Conservation (phyloP, 2,888 invertebrate species). For the Aromia moschata region DNA sequence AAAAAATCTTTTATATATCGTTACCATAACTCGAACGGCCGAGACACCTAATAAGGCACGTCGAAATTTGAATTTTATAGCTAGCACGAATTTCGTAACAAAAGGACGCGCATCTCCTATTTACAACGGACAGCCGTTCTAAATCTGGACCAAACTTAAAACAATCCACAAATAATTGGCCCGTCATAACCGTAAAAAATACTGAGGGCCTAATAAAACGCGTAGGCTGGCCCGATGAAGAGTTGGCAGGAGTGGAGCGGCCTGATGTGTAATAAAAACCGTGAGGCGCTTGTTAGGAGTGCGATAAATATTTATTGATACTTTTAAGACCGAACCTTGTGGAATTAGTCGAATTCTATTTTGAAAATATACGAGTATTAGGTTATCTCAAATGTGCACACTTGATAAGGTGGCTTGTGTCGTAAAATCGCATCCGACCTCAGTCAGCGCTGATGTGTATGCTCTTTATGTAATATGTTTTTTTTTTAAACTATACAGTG, state of each 20-base stretch:
- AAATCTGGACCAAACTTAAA: constrained; percentile 22
- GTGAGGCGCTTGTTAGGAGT: background rate
- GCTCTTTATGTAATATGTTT: too few species aligned
- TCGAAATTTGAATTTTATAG: constrained; percentile 26
- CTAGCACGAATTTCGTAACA: constrained; percentile 13
- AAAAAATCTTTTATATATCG: constrained; percentile 13
- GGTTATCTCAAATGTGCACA: too few species aligned
- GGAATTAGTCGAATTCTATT: too few species aligned
- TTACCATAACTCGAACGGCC: constrained; percentile 22
- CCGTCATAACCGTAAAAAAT: constrained; percentile 25
- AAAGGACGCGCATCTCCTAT: constrained; percentile 13
- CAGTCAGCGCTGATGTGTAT: too few species aligned
- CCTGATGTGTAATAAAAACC: background rate
- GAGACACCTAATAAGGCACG: constrained; percentile 23
- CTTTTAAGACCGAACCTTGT: too few species aligned
- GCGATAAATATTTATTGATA: background rate
- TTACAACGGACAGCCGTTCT: constrained; percentile 19
- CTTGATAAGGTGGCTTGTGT: too few species aligned
- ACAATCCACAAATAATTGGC: constrained; percentile 25
- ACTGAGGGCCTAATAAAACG: constrained; percentile 10
- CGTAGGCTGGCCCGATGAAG: background rate
- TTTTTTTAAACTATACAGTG: too few species aligned
- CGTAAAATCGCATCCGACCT: too few species aligned
- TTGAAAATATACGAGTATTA: too few species aligned
- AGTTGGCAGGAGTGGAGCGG: constrained; percentile 1